Evolutionary conservation across 2,888 invertebrate genomes (phyloP), one percentile per base, ranked within the genome.

Genomic region (Macrophya annulata): DNA sequence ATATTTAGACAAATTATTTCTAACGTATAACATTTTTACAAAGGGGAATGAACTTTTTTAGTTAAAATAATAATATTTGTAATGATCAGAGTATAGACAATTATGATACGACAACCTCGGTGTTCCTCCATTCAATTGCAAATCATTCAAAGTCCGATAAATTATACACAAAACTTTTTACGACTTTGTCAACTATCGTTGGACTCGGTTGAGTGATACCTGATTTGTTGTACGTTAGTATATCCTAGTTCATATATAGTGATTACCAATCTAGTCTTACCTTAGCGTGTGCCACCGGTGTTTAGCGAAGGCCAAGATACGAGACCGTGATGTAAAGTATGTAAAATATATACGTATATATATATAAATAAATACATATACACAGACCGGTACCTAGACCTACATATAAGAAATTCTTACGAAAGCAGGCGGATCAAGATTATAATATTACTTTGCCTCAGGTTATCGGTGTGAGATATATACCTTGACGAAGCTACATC

Each of bases 331-430:
- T 77, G 48, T 51, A 51, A 77, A 77, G 76, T 77, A 51, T 55
- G 77, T 37, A 55, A 10, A 76, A 21, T 77, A 37, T 10, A 77
- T 25, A 9, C 9, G n/a, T n/a, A 72, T 10, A n/a, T 77, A 31
- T n/a, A 40, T 6, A 51, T 10, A 45, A 45, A 74, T 74, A 45
- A n/a, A 74, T 31, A 21, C 21, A 74, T 40, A 72, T 40, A 45
- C 43, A 74, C 21, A n/a, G 81, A 81, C 81, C 81, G 81, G 81
- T 81, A 90, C 90, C 90, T 90, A 90, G 90, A 90, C 91, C 90
- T 90, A 91, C 89, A 90, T 90, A 89, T 85, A 84, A 71, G 51
- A 79, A 77, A 84, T 84, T 59, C 81, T 81, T 59, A 81, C 81
- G 62, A 79, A 81, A 81, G 59, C 55, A 77, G 59, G 62, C 59